These are phyloP conservation scores for Sturnus vulgaris DNA, from an alignment of 2,113 vertebrate species.

Conservation along the genomic window DNA sequence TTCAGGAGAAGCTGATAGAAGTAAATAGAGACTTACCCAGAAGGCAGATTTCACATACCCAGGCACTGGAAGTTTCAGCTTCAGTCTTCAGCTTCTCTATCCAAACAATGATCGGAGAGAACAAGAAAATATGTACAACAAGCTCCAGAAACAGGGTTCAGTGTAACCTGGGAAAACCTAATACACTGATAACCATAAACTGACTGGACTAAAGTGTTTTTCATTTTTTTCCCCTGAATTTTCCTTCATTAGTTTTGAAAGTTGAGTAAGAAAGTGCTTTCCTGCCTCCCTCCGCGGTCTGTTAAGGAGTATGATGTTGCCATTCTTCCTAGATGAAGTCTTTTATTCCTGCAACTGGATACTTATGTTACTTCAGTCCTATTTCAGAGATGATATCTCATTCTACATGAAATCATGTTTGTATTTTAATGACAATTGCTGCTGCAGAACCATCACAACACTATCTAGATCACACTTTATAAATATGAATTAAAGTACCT, in stretches of 20 bases:
- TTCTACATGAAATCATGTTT: constrained; percentile 15
- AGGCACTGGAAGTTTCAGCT: background rate
- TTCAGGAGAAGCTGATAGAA: background rate
- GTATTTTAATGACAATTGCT: background rate
- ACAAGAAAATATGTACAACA: background rate
- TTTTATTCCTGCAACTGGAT: constrained; percentile 54
- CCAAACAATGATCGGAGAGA: fast-evolving
- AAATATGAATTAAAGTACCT: background rate
- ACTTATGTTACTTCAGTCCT: background rate
- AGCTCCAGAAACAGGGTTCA: background rate
- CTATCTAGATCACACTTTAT: background rate
- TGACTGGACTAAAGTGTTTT: background rate
- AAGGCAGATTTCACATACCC: background rate
- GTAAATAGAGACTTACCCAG: background rate
- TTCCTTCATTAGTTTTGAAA: background rate
- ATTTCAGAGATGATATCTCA: constrained; percentile 12
- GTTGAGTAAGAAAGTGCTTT: background rate
- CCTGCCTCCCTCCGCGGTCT: background rate
- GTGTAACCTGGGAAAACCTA: background rate
- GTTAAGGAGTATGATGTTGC: background rate
- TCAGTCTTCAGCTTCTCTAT: background rate
- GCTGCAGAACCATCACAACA: background rate
- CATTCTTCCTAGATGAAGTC: constrained; percentile 20
- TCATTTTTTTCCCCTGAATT: background rate
- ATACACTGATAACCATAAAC: background rate